Percentiles rank a stretch among this genome's conserved stretches.
phyloP scores from a whole-genome alignment of 2,888 invertebrate genomes.

The Acronicta alni region DNA sequence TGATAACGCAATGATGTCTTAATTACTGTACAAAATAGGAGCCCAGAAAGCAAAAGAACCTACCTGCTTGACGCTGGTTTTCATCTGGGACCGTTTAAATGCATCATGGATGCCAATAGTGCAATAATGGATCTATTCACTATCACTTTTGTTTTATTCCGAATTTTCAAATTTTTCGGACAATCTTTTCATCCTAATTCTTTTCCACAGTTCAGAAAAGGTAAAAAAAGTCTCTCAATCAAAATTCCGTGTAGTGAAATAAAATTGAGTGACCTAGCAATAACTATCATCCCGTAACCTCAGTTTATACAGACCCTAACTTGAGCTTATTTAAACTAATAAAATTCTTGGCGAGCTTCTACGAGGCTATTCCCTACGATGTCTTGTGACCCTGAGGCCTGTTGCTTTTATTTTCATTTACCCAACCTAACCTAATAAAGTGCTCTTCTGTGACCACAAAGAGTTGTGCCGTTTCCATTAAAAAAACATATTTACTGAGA shows the following conservation, averaged over 20 bases:
- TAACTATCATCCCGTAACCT: conserved; percentile 20
- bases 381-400: conserved; percentile 59
- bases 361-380: conserved; percentile 35
- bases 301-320: conserved; percentile 25
- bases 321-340: conserved; percentile 55
- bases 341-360: conserved; percentile 44
- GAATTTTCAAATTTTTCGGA: too few relatives aligned
- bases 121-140: too few relatives aligned
- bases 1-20: too few relatives aligned
- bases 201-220: too few relatives aligned
- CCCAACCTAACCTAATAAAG: conserved; percentile 83
- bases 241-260: background rate
- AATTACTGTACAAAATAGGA: too few relatives aligned
- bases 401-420: conserved; percentile 84
- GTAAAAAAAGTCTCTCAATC: too few relatives aligned
- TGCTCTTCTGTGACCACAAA: conserved; percentile 75
- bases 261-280: conserved; percentile 4
- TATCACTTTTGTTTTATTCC: too few relatives aligned
- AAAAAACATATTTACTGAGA: conserved; percentile 80
- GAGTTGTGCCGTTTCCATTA: conserved; percentile 80
- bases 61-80: too few relatives aligned
- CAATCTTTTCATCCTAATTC: too few relatives aligned
- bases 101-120: too few relatives aligned
- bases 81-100: too few relatives aligned
- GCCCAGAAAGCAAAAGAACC: too few relatives aligned